A percentile compares a stretch with the other conserved stretches of the same genome.
Evolutionary conservation across 2,888 invertebrate genomes (phyloP).

Genomic region (Pimpla rufipes): DNA sequence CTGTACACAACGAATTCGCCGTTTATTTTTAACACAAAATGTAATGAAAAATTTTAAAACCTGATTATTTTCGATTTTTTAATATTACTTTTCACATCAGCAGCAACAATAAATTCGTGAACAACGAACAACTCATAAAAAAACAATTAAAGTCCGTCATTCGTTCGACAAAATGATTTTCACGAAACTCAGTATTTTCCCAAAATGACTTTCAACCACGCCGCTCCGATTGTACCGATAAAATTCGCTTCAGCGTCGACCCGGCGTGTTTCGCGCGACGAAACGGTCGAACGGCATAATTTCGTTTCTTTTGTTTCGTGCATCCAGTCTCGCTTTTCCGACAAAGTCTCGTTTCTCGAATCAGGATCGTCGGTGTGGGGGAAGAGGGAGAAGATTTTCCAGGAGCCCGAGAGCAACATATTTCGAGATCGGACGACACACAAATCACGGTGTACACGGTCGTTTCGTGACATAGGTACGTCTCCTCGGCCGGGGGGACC

Average conservation of each 20-base stretch:
- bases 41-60: too few relatives aligned
- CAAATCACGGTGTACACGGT: conserved; percentile 78
- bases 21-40: too few relatives aligned
- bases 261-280: conserved; percentile 18
- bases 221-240: not conserved
- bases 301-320: conserved; percentile 15
- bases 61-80: too few relatives aligned
- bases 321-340: conserved; percentile 17
- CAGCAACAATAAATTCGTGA: too few relatives aligned
- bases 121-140: too few relatives aligned
- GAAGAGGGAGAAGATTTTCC: conserved; percentile 60
- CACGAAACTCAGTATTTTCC: too few relatives aligned
- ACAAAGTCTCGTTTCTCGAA: not conserved
- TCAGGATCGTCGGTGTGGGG: not conserved
- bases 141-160: too few relatives aligned
- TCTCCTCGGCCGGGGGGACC: conserved; percentile 52
- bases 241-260: not conserved
- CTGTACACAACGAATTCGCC: too few relatives aligned
- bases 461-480: conserved; percentile 48
- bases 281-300: conserved; percentile 2
- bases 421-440: conserved; percentile 76
- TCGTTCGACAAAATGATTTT: too few relatives aligned
- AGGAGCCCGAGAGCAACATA: conserved; percentile 68
- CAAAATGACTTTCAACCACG: not conserved
- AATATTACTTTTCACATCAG: too few relatives aligned